phyloP scores from a whole-genome alignment of 2,888 invertebrate species.

The Eulithis testata region DNA sequence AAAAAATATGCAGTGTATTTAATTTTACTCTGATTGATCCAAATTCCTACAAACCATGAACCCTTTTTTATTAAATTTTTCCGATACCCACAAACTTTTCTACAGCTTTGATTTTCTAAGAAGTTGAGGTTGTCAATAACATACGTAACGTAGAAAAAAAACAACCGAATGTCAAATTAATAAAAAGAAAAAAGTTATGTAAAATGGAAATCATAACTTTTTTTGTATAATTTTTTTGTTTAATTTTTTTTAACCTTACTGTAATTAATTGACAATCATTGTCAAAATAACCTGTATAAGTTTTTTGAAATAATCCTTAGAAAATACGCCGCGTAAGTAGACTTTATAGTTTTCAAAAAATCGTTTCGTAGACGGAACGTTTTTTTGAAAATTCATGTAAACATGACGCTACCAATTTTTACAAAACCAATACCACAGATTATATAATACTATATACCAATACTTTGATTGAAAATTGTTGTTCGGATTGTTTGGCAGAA shows the following conservation, averaged over 20 bases:
- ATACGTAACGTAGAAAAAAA: neutral
- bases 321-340: too few species aligned
- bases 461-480: conserved; percentile 61
- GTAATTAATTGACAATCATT: too few species aligned
- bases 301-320: too few species aligned
- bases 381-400: neutral
- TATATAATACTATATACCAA: too few species aligned
- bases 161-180: too few species aligned
- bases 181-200: too few species aligned
- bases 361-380: too few species aligned
- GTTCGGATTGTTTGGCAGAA: conserved; percentile 44
- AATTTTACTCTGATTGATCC: conserved; percentile 12
- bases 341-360: too few species aligned
- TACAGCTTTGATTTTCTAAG: neutral
- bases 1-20: conserved; percentile 4
- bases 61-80: conserved; percentile 53
- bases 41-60: conserved; percentile 15
- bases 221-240: too few species aligned
- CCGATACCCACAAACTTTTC: conserved; percentile 47
- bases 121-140: neutral
- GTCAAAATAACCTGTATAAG: too few species aligned
- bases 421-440: conserved; percentile 26
- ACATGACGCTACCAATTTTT: neutral
- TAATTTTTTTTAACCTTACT: too few species aligned
- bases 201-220: too few species aligned